These are phyloP conservation scores for Ligdia adustata DNA, from an alignment of 2,888 invertebrate genomes.

Conservation along the genomic window DNA sequence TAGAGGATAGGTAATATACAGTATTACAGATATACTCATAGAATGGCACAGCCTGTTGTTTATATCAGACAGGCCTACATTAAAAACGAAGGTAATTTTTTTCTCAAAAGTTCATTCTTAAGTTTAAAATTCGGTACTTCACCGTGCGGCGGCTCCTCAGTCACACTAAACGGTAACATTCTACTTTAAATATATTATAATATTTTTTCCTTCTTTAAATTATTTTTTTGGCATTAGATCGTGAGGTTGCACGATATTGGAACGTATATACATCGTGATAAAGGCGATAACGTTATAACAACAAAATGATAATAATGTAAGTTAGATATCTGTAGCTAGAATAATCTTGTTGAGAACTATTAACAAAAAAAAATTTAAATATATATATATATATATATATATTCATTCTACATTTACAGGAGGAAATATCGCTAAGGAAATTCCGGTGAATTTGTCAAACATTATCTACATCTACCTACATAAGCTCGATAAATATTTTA, in stretches of 20 bases:
- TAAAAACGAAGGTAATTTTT: slow-evolving; percentile 7
- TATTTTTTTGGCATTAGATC: slow-evolving; percentile 67
- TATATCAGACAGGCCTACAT: slow-evolving; percentile 37
- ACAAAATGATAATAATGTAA: too few relatives aligned
- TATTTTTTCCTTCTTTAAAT: slow-evolving; percentile 52
- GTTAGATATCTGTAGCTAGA: too few relatives aligned
- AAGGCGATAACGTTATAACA: too few relatives aligned
- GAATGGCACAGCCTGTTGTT: slow-evolving; percentile 64
- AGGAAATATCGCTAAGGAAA: neutral
- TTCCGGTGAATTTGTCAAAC: too few relatives aligned
- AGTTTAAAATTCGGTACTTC: slow-evolving; percentile 68
- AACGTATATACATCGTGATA: slow-evolving; percentile 55
- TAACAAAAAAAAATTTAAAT: too few relatives aligned
- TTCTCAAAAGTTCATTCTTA: slow-evolving; percentile 28
- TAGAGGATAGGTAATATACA: slow-evolving; percentile 54
- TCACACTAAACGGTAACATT: slow-evolving; percentile 45
- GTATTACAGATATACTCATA: slow-evolving; percentile 51
- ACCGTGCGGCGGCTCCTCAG: slow-evolving; percentile 65
- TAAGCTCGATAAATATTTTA: slow-evolving; percentile 9
- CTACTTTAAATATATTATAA: slow-evolving; percentile 55
- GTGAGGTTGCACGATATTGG: slow-evolving; percentile 50
- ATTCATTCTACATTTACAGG: neutral
- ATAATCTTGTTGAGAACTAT: too few relatives aligned
- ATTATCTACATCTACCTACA: too few relatives aligned
- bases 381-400: too few relatives aligned